phyloP scores from a whole-genome alignment of 2,888 invertebrate species.

The Cerceris ruficornis region DNA sequence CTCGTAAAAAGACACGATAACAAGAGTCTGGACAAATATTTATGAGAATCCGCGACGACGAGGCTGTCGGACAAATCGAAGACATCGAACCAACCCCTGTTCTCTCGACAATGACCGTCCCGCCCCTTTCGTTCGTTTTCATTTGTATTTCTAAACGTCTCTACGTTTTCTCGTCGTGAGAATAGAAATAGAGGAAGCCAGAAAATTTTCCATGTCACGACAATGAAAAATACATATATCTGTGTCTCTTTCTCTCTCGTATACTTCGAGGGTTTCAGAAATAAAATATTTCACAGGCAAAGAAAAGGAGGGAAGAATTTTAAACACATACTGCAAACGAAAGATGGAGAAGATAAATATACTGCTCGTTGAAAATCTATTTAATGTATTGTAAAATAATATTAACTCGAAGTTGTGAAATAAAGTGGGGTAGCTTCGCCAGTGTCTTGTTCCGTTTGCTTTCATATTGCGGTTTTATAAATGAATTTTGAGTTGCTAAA shows the following conservation, averaged over 20 bases:
- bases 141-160: constrained; percentile 30
- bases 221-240: constrained; percentile 5
- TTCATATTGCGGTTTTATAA: no score
- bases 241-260: not conserved
- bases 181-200: constrained; percentile 7
- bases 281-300: constrained; percentile 4
- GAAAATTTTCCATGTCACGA: constrained; percentile 5
- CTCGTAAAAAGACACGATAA: not conserved
- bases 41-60: not conserved
- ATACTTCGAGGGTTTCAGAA: constrained; percentile 3
- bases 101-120: constrained; percentile 11
- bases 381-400: no score
- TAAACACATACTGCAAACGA: no score
- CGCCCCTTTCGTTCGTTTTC: constrained; percentile 7
- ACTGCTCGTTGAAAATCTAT: no score
- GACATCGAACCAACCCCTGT: not conserved
- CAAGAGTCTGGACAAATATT: constrained; percentile 5
- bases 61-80: not conserved
- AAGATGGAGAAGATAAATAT: no score
- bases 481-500: no score
- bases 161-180: constrained; percentile 30
- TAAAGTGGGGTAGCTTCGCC: no score
- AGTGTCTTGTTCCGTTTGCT: no score
- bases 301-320: not conserved
- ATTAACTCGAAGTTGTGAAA: no score